Evolutionary conservation across 2,113 vertebrate species (phyloP), one percentile per base, ranked within the genome.

Genomic region (Neodon shergylaensis): DNA sequence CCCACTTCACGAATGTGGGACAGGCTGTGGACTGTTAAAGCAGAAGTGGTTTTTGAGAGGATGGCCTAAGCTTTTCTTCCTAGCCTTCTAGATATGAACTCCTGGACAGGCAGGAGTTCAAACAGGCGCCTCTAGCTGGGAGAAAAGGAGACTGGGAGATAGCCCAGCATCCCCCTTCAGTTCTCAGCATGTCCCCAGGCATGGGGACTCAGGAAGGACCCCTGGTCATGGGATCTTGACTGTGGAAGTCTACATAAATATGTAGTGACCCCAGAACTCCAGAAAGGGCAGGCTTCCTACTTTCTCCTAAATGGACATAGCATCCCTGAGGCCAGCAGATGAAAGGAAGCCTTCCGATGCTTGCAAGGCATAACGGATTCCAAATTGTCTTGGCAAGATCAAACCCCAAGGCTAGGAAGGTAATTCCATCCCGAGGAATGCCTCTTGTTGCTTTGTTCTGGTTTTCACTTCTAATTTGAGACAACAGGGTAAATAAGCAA

Each of bases 391-490:
- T 97, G 98, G 92, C 92, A 93, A 94, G 90, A 94, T 84, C 95
- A 96, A 96, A 92, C 66, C 97, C 96, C 73, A 70, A 93, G 93
- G 96, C 97, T 96, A 96, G 39, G 54, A 94, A 96, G 96, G 95
- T 68, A 95, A 97, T 97, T 97, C 96, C 95, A 97, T 58, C 90
- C 94, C 49, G 82, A 97, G 96, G 86, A 98, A 94, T 16, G 61
- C 94, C 94, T 98, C 95, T 95, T 94, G 65, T 96, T 97, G 95
- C 95, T 98, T 97, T 95, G 96, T 98, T 98, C 96, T 91, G 86
- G 73, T 97, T 98, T 98, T 98, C 98, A 73, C 92, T 97, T 96
- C 94, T 93, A 88, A 98, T 98, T 97, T 94, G 68, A 91, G 90
- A 96, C 83, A 94, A 96, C 47, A 95, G 96, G 97, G 91, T 90